A percentile compares a stretch with the other conserved stretches of the same genome.
Evolutionary conservation across 2,888 invertebrate species (phyloP).

Genomic region (Drosophila borborema): DNA sequence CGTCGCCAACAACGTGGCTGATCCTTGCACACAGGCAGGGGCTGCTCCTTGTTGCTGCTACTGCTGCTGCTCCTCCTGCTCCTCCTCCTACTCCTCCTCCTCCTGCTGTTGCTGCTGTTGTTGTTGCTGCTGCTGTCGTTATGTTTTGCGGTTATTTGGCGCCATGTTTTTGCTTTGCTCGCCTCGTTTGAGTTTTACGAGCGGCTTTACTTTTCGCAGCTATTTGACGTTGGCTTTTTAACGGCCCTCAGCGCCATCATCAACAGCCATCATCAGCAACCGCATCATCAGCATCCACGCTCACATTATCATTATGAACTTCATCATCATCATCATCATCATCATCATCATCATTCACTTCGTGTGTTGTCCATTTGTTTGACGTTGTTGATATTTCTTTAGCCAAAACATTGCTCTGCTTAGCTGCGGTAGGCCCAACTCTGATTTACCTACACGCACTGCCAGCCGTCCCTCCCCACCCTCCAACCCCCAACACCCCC

Average conservation of each 20-base stretch:
- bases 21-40: slow-evolving; percentile 28
- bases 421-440: slow-evolving; percentile 72
- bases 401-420: slow-evolving; percentile 11
- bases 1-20: slow-evolving; percentile 73
- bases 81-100: too few species aligned
- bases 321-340: neutral
- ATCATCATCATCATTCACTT: slow-evolving; percentile 22
- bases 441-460: slow-evolving; percentile 29
- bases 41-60: slow-evolving; percentile 20
- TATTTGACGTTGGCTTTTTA: slow-evolving; percentile 78
- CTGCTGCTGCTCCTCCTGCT: slow-evolving; percentile 40
- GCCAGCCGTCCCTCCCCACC: neutral
- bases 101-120: slow-evolving; percentile 35
- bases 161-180: slow-evolving; percentile 78
- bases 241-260: slow-evolving; percentile 55
- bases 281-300: neutral
- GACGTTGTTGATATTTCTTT: slow-evolving; percentile 60
- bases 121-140: slow-evolving; percentile 58
- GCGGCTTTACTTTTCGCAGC: slow-evolving; percentile 81
- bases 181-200: slow-evolving; percentile 81
- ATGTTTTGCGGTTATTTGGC: slow-evolving; percentile 82
- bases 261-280: slow-evolving; percentile 15
- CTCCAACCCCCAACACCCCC: too few species aligned
- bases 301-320: too few species aligned
- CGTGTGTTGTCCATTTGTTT: slow-evolving; percentile 77